phyloP scores from a whole-genome alignment of 2,888 invertebrate genomes.

The Chaitophorus viminalis region DNA sequence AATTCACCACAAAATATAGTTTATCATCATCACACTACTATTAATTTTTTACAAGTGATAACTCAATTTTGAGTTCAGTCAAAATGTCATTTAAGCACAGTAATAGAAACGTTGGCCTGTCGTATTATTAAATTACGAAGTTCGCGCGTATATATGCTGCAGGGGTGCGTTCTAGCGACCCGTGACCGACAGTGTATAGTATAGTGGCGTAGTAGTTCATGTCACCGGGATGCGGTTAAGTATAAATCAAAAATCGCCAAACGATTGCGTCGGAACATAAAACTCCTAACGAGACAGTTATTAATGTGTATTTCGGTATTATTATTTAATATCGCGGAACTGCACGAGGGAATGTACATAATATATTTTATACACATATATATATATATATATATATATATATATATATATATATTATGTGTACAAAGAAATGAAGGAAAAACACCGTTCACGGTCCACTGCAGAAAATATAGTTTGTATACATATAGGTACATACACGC shows the following conservation, averaged over 20 bases:
- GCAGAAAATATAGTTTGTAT: neutral
- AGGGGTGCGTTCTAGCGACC: slow-evolving; percentile 5
- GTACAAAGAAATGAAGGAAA: slow-evolving; percentile 11
- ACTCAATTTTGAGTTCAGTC: slow-evolving; percentile 30
- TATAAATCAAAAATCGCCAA: slow-evolving; percentile 57
- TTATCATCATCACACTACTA: neutral
- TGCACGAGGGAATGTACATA: neutral
- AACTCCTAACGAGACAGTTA: slow-evolving; percentile 55
- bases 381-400: neutral
- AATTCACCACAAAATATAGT: neutral
- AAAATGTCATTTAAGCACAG: slow-evolving; percentile 43
- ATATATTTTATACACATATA: too few relatives aligned
- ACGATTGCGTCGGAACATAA: slow-evolving; percentile 46
- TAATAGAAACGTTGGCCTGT: slow-evolving; percentile 27
- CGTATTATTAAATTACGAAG: slow-evolving; percentile 50
- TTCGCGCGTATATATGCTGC: neutral
- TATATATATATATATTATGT: neutral
- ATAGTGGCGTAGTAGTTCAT: neutral
- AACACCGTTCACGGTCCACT: slow-evolving; percentile 23
- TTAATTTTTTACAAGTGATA: slow-evolving; percentile 39
- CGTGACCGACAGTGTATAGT: slow-evolving; percentile 18
- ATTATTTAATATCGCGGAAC: slow-evolving; percentile 20
- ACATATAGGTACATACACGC: neutral
- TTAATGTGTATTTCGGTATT: slow-evolving; percentile 33
- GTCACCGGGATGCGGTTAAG: slow-evolving; percentile 35